These are phyloP conservation scores for Porites cylindrica DNA, from an alignment of 92 coral and sea anemone genomes.

Conservation along the genomic window DNA sequence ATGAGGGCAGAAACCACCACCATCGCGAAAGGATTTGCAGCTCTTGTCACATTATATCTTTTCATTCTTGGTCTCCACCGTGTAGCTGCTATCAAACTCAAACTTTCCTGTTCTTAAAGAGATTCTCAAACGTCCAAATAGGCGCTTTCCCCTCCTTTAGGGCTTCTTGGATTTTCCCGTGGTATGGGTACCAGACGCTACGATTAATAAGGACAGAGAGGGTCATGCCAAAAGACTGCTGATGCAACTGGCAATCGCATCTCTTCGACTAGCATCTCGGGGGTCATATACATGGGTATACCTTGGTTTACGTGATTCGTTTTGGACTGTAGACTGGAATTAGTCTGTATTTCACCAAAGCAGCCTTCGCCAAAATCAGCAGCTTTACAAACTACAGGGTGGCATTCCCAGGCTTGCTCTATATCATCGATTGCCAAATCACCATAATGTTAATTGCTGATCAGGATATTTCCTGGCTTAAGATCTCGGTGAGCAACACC, in stretches of 20 bases:
- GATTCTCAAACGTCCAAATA: constrained; percentile 7
- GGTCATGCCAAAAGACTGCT: constrained; percentile 38
- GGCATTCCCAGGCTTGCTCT: too few species aligned
- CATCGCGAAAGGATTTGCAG: constrained; percentile 5
- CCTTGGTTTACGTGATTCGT: constrained; percentile 8
- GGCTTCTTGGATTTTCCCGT: not conserved
- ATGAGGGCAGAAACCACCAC: constrained; percentile 21
- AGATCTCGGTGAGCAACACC: too few species aligned
- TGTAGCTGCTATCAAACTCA: too few species aligned
- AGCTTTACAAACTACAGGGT: too few species aligned
- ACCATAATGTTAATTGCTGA: too few species aligned
- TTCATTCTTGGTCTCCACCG: too few species aligned
- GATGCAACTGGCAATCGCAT: not conserved
- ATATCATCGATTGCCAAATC: too few species aligned
- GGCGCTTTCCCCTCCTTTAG: not conserved
- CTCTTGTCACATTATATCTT: too few species aligned
- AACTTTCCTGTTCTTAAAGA: not conserved
- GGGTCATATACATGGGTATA: constrained; percentile 54
- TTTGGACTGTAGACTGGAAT: too few species aligned
- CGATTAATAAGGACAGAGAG: constrained; percentile 34
- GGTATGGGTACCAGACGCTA: constrained; percentile 12
- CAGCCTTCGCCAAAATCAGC: too few species aligned
- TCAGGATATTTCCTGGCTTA: too few species aligned
- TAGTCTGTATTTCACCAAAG: too few species aligned
- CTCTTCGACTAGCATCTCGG: constrained; percentile 22